A percentile compares a stretch with the other conserved stretches of the same genome.
phyloP scores from a whole-genome alignment of 2,888 invertebrate species.

The Malachius bipustulatus region DNA sequence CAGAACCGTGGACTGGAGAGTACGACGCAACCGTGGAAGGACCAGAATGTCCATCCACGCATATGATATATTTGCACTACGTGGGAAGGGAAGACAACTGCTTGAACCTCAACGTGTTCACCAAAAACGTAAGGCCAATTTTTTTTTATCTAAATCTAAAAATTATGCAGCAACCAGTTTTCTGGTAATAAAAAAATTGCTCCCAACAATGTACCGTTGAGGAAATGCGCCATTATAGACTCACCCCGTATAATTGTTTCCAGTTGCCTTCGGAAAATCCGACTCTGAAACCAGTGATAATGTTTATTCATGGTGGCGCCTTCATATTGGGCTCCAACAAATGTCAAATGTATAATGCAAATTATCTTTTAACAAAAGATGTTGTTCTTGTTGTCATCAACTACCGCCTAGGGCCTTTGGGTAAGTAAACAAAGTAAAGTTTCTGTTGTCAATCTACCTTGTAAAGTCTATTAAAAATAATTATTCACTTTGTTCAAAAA shows the following conservation, averaged over 20 bases:
- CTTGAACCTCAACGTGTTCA: constrained; percentile 40
- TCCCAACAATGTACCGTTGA: no score
- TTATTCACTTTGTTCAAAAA: no score
- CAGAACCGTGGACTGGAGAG: constrained; percentile 31
- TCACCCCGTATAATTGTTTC: background rate
- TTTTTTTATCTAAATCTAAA: no score
- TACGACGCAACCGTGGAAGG: constrained; percentile 32
- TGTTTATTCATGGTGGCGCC: constrained; percentile 38
- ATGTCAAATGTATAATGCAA: constrained; percentile 29
- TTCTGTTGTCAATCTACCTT: no score
- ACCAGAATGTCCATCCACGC: constrained; percentile 24
- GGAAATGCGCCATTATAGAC: no score
- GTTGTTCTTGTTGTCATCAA: constrained; percentile 33
- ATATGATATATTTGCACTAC: constrained; percentile 28
- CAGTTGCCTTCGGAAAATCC: background rate
- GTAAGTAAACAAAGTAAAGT: no score
- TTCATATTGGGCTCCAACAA: constrained; percentile 31
- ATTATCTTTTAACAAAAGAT: constrained; percentile 32
- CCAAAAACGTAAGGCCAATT: constrained; percentile 31
- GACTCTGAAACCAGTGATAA: constrained; percentile 32
- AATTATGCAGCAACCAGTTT: no score
- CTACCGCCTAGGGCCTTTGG: constrained; percentile 33
- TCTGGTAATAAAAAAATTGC: no score
- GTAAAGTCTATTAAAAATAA: no score
- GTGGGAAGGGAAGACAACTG: constrained; percentile 42